Conservation (phyloP, 2,797 vertebrate genomes). For the Lithobates pipiens region DNA sequence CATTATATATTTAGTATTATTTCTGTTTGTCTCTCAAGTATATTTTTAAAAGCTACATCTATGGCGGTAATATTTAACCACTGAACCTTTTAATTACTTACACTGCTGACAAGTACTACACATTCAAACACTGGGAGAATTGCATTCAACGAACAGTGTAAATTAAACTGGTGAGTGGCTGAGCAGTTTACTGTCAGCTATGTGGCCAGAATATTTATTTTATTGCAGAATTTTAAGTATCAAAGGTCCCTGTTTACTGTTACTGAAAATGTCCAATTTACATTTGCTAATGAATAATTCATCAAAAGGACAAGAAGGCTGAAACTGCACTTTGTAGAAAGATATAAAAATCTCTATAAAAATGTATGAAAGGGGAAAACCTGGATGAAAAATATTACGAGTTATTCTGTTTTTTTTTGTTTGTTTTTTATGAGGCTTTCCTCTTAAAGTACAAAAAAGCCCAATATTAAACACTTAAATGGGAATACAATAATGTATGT, state of each 20-base stretch:
- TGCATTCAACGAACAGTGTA: conserved; percentile 59
- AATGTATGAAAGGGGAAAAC: conserved; percentile 45
- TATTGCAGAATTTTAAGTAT: conserved; percentile 61
- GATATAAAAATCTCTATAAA: conserved; percentile 53
- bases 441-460: not conserved
- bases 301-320: conserved; percentile 60
- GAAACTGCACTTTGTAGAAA: conserved; percentile 42
- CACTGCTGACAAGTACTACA: conserved; percentile 61
- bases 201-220: conserved; percentile 59
- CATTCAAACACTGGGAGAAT: conserved; percentile 57
- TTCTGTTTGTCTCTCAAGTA: conserved; percentile 61
- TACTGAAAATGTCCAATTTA: conserved; percentile 62
- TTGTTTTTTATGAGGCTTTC: conserved; percentile 6
- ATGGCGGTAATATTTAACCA: conserved; percentile 71
- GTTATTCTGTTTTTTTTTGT: not conserved
- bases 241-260: conserved; percentile 61
- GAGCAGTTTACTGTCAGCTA: conserved; percentile 53
- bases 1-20: conserved; percentile 66
- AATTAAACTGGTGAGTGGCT: conserved; percentile 65
- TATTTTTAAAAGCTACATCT: conserved; percentile 68
- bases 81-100: conserved; percentile 72
- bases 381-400: conserved; percentile 35
- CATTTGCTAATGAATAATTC: conserved; percentile 61
- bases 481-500: not conserved
- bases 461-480: not conserved